phyloP scores from a whole-genome alignment of 2,888 invertebrate genomes.

The Arctia plantaginis region DNA sequence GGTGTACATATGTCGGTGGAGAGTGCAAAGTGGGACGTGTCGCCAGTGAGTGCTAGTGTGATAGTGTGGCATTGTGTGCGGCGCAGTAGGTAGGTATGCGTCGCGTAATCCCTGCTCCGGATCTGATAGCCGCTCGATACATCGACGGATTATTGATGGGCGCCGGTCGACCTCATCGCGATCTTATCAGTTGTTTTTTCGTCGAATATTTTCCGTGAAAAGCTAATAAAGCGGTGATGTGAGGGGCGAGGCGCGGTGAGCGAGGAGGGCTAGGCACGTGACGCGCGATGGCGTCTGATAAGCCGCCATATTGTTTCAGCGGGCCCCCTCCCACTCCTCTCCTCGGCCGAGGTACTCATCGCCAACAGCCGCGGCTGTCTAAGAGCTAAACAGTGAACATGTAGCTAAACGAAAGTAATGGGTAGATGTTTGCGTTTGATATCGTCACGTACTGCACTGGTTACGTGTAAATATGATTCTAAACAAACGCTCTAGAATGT shows the following conservation, averaged over 20 bases:
- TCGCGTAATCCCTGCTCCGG: conserved; percentile 53
- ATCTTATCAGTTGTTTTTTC: conserved; percentile 83
- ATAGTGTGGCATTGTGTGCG: conserved; percentile 17
- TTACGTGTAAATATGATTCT: conserved; percentile 18
- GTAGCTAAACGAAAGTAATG: conserved; percentile 11
- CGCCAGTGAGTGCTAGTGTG: conserved; percentile 15
- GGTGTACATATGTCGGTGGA: conserved; percentile 13
- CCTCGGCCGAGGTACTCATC: conserved; percentile 45
- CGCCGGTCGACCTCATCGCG: conserved; percentile 78
- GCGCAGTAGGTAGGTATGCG: conserved; percentile 4
- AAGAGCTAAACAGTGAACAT: conserved; percentile 17
- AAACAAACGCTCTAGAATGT: conserved; percentile 10
- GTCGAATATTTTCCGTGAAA: conserved; percentile 81
- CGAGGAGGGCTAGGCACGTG: conserved; percentile 61
- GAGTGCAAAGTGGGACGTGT: not conserved
- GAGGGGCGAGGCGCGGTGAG: conserved; percentile 48
- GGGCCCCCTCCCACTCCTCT: conserved; percentile 26
- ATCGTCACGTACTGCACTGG: conserved; percentile 44
- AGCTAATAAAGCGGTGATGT: conserved; percentile 70
- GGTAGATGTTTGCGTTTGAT: conserved; percentile 25
- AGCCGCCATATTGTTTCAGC: conserved; percentile 81
- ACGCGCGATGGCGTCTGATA: conserved; percentile 70
- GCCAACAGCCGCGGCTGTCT: not conserved
- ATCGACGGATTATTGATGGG: conserved; percentile 79
- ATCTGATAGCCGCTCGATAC: conserved; percentile 60